A percentile compares a stretch with the other conserved stretches of the same genome.
These are phyloP conservation scores for Gambusia affinis DNA, from an alignment of 2,113 vertebrate species.

Conservation along the genomic window DNA sequence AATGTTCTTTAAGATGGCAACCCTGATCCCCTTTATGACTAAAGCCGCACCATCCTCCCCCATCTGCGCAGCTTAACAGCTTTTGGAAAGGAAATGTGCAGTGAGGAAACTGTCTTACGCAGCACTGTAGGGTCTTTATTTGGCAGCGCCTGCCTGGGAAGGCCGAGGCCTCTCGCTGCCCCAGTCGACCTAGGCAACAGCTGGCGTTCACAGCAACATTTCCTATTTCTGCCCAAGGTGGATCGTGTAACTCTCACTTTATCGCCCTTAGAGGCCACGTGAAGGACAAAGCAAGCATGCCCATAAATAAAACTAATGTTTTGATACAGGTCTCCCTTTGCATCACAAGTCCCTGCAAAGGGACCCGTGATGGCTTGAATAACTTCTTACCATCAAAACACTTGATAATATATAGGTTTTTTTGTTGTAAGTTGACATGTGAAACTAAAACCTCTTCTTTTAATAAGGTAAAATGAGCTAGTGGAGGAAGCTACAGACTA, in stretches of 20 bases:
- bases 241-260: slow-evolving; percentile 94
- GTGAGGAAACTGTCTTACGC: slow-evolving; percentile 51
- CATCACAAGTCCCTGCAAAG: neutral
- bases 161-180: slow-evolving; percentile 74
- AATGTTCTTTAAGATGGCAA: slow-evolving; percentile 74
- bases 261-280: slow-evolving; percentile 90
- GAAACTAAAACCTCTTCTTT: slow-evolving; percentile 6
- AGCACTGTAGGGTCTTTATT: slow-evolving; percentile 79
- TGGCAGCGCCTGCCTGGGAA: slow-evolving; percentile 78
- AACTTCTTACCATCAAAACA: slow-evolving; percentile 17
- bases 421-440: neutral
- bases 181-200: slow-evolving; percentile 82
- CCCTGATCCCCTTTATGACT: slow-evolving; percentile 67
- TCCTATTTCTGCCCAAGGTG: slow-evolving; percentile 87
- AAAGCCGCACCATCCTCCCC: slow-evolving; percentile 59
- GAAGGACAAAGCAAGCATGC: slow-evolving; percentile 88
- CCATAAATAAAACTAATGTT: slow-evolving; percentile 88
- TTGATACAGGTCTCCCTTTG: slow-evolving; percentile 74
- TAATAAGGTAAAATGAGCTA: neutral
- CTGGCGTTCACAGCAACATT: slow-evolving; percentile 87
- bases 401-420: slow-evolving; percentile 7
- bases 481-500: neutral
- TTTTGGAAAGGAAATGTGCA: slow-evolving; percentile 56
- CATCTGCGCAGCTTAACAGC: slow-evolving; percentile 65
- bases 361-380: slow-evolving; percentile 29